Evolutionary conservation across 1,140 invertebrate genomes (phyloP).

Genomic region (Oryctes rhinoceros): DNA sequence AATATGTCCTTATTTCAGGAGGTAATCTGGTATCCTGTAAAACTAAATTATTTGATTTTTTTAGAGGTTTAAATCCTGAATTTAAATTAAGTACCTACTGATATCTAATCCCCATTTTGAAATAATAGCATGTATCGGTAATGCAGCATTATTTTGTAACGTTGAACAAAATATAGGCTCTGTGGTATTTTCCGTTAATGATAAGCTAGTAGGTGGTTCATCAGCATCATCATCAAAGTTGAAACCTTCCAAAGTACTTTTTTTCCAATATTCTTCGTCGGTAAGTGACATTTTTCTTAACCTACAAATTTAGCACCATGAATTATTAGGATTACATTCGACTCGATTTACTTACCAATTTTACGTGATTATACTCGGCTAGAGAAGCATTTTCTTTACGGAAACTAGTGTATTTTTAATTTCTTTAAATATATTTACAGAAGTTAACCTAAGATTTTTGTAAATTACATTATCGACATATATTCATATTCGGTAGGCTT

Average conservation of each 20-base stretch:
- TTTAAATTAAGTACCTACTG: constrained; percentile 31
- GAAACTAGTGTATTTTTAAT: too few relatives aligned
- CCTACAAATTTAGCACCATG: not conserved
- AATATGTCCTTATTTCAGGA: constrained; percentile 41
- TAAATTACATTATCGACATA: too few relatives aligned
- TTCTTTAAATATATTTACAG: too few relatives aligned
- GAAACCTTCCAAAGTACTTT: constrained; percentile 51
- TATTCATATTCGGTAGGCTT: too few relatives aligned
- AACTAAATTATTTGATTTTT: constrained; percentile 44
- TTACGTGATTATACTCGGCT: too few relatives aligned
- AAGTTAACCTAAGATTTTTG: too few relatives aligned
- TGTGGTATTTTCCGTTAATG: not conserved
- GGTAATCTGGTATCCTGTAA: constrained; percentile 50
- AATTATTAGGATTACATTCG: not conserved
- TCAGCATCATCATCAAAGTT: constrained; percentile 56
- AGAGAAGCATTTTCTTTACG: too few relatives aligned
- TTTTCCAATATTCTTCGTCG: constrained; percentile 57
- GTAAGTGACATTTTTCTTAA: constrained; percentile 8
- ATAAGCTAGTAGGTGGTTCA: constrained; percentile 4
- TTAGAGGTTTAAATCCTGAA: constrained; percentile 37
- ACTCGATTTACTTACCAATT: too few relatives aligned
- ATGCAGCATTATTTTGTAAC: constrained; percentile 45
- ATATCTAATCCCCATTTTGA: constrained; percentile 52
- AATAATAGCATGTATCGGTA: constrained; percentile 54
- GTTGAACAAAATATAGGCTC: constrained; percentile 48